Base-by-base conservation (phyloP, 2,888 invertebrate genomes). In the Cheilosia vernalis region DNA sequence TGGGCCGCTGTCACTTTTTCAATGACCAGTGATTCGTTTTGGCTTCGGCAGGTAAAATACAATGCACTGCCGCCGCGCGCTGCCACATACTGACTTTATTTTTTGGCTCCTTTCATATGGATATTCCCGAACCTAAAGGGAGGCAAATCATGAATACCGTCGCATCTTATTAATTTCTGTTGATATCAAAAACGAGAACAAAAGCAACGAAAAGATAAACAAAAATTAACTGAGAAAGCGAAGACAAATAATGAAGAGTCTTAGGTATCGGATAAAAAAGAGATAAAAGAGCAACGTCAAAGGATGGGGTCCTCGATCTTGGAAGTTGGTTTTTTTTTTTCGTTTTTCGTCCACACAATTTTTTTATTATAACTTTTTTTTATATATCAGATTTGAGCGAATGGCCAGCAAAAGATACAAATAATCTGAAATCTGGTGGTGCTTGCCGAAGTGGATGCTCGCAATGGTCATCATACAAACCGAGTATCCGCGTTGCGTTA, bases 161-260 rank as follows among this genome's bases (percentile, higher is more conserved):
- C 81, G 85, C 80, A 85, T 85, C 85, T 85, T 85, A 85, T 85
- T 85, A 85, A 85, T 85, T 85, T 81, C 85, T 85, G 76, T 76
- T 76, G 85, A 81, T 85, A 85, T 85, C 80, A 70, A 85, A 85
- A 51, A 76, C 17, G 74, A 60, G 84, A 64, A 85, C 84, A 81
- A 85, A 85, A 66, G 30, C 63, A 69, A 74, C 67, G 51, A 79
- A 76, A 51, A 84, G 67, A 80, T 84, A 74, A 84, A 74, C 73
- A 83, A 80, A 85, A 85, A 61, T 66, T 76, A 85, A 85, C 81
- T 61, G 60, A 51, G 51, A 81, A 80, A 81, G 66, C 81, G 70
- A 81, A 81, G 85, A 85, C 85, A 85, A 85, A 85, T 85, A 85
- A 85, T 81, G 85, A 81, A 85, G 76, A 85, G 80, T 61, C 72